Evolutionary conservation across 2,113 vertebrate species (phyloP).

Genomic region (Burhinus bistriatus): DNA sequence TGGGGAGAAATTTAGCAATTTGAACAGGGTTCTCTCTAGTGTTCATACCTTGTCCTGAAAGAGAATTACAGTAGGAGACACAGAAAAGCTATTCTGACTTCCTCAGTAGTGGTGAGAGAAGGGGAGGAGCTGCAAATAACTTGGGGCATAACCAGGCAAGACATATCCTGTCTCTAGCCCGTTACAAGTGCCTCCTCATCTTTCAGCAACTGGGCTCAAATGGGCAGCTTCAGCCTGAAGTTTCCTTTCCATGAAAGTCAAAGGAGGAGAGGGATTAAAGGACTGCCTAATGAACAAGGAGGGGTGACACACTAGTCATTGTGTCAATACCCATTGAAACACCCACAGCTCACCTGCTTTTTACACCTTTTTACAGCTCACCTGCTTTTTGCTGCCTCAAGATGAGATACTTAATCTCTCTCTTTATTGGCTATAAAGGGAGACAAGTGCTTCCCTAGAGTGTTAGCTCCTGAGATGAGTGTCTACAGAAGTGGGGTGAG

Average conservation of each 20-base stretch:
- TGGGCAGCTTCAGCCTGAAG: not conserved
- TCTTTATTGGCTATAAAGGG: not conserved
- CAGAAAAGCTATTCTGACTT: not conserved
- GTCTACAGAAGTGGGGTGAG: not conserved
- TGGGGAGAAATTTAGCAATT: not conserved
- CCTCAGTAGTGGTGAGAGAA: not conserved
- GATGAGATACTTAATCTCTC: not conserved
- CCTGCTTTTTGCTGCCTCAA: not conserved
- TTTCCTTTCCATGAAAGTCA: not conserved
- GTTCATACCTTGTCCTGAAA: not conserved
- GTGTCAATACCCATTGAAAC: not conserved
- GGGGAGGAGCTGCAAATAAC: not conserved
- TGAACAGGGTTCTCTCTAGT: not conserved
- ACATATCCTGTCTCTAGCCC: not conserved
- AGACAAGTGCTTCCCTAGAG: not conserved
- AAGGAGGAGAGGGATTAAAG: not conserved
- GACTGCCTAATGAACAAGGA: not conserved
- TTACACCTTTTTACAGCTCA: not conserved
- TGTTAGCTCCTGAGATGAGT: not conserved
- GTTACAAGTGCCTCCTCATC: not conserved
- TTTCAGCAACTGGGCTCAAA: not conserved
- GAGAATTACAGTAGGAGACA: not conserved
- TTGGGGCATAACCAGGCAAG: not conserved
- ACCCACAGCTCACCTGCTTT: not conserved
- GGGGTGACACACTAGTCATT: not conserved